Conservation (phyloP, 2,113 vertebrate genomes). For the Amphiprion percula region DNA sequence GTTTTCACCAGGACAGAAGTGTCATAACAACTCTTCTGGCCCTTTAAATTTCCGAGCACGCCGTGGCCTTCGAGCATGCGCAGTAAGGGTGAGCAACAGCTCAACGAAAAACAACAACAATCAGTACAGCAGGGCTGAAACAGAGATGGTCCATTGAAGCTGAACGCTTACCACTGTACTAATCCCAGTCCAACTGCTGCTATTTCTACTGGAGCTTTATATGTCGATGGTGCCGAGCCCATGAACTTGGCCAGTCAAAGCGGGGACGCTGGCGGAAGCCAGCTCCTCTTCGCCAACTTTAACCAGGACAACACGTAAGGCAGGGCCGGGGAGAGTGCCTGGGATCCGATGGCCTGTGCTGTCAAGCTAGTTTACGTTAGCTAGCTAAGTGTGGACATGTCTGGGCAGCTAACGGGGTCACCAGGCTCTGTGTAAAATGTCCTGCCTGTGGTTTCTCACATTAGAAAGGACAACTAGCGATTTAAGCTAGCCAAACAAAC, state of each 20-base stretch:
- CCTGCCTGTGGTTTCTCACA: rapidly evolving
- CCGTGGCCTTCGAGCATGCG: slow-evolving; percentile 74
- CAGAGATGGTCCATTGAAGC: slow-evolving; percentile 69
- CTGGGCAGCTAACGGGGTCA: neutral
- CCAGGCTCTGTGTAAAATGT: neutral
- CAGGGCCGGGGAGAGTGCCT: slow-evolving; percentile 60
- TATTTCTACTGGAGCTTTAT: slow-evolving; percentile 60
- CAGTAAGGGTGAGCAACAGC: slow-evolving; percentile 51
- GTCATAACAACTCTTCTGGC: neutral
- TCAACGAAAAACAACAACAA: slow-evolving; percentile 85
- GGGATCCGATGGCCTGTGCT: slow-evolving; percentile 58
- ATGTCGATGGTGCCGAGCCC: slow-evolving; percentile 80
- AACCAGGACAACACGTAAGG: slow-evolving; percentile 99
- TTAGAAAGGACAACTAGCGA: rapidly evolving
- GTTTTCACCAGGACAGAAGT: neutral
- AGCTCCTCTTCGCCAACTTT: slow-evolving; percentile 99
- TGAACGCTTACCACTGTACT: neutral
- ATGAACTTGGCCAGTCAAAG: slow-evolving; percentile 98
- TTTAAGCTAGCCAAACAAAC: neutral
- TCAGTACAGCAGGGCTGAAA: slow-evolving; percentile 49
- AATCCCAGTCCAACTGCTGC: slow-evolving; percentile 41
- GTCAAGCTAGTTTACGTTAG: slow-evolving; percentile 44
- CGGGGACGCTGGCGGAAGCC: slow-evolving; percentile 94
- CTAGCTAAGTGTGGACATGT: slow-evolving; percentile 17
- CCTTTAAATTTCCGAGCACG: slow-evolving; percentile 69